Base-by-base conservation (phyloP, 2,797 vertebrate species). In the Amazonetta brasiliensis region DNA sequence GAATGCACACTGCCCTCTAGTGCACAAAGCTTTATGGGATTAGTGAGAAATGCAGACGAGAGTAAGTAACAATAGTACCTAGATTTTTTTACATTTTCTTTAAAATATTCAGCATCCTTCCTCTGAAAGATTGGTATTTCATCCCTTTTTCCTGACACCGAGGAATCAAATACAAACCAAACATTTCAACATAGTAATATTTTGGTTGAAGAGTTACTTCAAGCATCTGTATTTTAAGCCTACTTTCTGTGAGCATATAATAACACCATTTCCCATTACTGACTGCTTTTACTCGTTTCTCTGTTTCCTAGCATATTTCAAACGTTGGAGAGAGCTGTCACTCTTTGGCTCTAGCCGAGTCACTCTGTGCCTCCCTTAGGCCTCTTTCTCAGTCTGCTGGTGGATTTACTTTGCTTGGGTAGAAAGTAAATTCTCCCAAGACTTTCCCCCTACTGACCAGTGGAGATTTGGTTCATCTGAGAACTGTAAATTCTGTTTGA, bases 1-100 rank as follows among this genome's bases (percentile, higher is more conserved):
- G 98, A 98, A 96, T 97, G 96, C 98, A 98, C 98, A 99, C 98
- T 98, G 95, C 98, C 98, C 98, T 98, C 99, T 99, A 98, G 98
- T 98, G 99, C 98, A 80, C 71, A 19, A 5, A 69, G 37, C 50
- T 78, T 9, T 6, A 37, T 20, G 90, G 58, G 33, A 83, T 48
- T 7, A 4, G 33, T 1, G 56, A 52, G 89, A 79, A 17, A 26
- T 8, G 28, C 74, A 3, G 41, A 9, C 19, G 8, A 16, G 10
- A 66, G 25, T 33, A 58, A 48, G 55, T 71, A 72, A 6, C 66
- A 84, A 46, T 41, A 37, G 21, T 26, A 37, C 78, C 43, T 58
- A 58, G 69, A 69, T 78, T 97, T 81, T 84, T 91, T 92, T 71
- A 60, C 13, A 37, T 71, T 81, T 85, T 90, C 74, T 90, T 74